Conservation (phyloP, 2,888 invertebrate genomes). For the Leptopterna dolabrata region DNA sequence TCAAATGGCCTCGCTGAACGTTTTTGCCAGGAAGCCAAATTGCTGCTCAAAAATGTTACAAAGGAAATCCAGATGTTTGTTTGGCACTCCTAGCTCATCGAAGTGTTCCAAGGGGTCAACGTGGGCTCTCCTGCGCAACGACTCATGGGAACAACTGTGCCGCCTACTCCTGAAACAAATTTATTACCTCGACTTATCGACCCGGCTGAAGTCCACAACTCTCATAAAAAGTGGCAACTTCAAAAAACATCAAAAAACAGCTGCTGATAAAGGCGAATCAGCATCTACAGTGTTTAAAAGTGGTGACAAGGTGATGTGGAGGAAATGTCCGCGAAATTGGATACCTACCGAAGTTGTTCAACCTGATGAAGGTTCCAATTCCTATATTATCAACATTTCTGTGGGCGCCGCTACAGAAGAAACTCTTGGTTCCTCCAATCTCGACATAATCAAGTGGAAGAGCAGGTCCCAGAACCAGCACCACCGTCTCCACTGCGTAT, state of each 20-base stretch:
- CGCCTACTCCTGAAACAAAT: not conserved
- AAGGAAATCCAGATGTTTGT: conserved; percentile 2
- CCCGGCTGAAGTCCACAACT: not conserved
- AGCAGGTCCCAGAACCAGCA: no score
- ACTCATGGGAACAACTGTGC: conserved; percentile 31
- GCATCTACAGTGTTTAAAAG: not conserved
- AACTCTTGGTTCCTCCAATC: no score
- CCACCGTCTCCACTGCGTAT: no score
- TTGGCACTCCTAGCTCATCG: conserved; percentile 26
- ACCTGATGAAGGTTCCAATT: not conserved
- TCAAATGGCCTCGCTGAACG: no score
- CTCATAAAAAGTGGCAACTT: no score
- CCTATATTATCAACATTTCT: conserved; percentile 9
- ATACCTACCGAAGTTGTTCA: no score
- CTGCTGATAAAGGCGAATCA: conserved; percentile 18
- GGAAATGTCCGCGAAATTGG: no score
- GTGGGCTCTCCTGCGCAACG: conserved; percentile 39
- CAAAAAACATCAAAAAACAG: conserved; percentile 8
- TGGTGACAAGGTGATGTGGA: conserved; percentile 20
- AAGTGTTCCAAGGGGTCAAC: conserved; percentile 17
- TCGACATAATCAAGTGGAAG: no score
- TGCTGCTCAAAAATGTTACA: conserved; percentile 33
- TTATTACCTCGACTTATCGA: not conserved
- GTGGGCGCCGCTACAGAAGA: conserved; percentile 13
- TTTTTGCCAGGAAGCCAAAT: conserved; percentile 36